Conservation (phyloP, 35 echinoderm and acorn worm genomes). For the Ophioderma brevispina region DNA sequence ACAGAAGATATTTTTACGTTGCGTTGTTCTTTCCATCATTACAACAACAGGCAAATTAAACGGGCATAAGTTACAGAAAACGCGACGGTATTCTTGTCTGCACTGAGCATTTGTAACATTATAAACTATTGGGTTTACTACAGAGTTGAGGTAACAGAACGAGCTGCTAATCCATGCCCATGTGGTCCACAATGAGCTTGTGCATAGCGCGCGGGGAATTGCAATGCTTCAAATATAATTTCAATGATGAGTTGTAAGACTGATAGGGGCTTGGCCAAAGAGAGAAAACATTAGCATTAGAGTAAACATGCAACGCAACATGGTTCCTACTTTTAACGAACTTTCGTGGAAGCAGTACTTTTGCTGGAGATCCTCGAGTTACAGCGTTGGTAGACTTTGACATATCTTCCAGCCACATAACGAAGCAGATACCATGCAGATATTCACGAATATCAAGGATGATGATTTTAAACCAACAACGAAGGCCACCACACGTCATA, state of each 20-base stretch:
- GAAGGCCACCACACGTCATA: background rate
- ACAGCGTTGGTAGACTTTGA: slow-evolving; percentile 23
- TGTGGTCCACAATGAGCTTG: background rate
- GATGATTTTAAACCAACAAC: background rate
- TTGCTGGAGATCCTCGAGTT: background rate
- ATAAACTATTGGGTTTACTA: slow-evolving; percentile 68
- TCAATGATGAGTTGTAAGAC: background rate
- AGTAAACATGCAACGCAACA: slow-evolving; percentile 52
- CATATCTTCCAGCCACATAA: slow-evolving; percentile 54
- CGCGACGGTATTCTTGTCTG: background rate
- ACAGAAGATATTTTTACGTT: too few species aligned
- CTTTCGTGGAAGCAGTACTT: background rate
- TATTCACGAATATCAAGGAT: slow-evolving; percentile 53
- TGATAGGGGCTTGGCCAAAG: slow-evolving; percentile 42
- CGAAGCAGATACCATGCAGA: slow-evolving; percentile 20
- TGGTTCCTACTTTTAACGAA: background rate
- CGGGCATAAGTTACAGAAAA: too few species aligned
- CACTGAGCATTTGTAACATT: slow-evolving; percentile 55
- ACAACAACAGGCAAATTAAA: too few species aligned
- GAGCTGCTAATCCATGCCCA: slow-evolving; percentile 12
- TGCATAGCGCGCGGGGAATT: background rate
- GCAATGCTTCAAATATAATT: background rate
- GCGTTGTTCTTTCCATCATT: too few species aligned
- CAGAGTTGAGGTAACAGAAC: slow-evolving; percentile 59
- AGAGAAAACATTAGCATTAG: slow-evolving; percentile 53